phyloP scores from a whole-genome alignment of 2,888 invertebrate species.

The Macrosoma leucophasiata region DNA sequence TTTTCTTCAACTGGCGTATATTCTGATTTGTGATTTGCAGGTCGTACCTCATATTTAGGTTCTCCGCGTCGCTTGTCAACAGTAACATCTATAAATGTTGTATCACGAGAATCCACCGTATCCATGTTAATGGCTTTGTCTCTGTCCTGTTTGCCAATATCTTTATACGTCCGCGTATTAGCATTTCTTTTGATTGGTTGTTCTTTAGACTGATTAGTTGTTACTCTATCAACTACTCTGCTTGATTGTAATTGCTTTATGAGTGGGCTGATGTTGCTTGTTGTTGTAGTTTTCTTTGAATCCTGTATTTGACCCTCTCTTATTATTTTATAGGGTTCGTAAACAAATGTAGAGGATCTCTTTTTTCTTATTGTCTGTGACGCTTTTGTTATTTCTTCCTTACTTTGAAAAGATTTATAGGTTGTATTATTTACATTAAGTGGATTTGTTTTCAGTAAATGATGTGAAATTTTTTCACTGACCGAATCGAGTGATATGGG shows the following conservation, averaged over 20 bases:
- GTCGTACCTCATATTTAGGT: constrained; percentile 58
- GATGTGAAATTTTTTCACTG: too few species aligned
- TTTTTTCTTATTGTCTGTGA: constrained; percentile 36
- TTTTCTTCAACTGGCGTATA: constrained; percentile 53
- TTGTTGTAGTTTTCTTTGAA: constrained; percentile 56
- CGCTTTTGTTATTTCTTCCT: constrained; percentile 34
- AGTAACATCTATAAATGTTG: constrained; percentile 49
- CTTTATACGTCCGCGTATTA: constrained; percentile 43
- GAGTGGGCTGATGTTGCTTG: constrained; percentile 57
- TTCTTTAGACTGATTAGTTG: constrained; percentile 39
- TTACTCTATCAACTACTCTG: constrained; percentile 48
- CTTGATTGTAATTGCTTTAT: constrained; percentile 62
- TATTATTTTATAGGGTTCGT: constrained; percentile 69
- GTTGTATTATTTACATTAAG: constrained; percentile 31
- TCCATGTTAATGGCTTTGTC: constrained; percentile 29
- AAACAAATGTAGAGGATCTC: constrained; percentile 53
- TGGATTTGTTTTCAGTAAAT: too few species aligned
- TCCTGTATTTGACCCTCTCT: constrained; percentile 54
- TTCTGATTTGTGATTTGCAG: constrained; percentile 47
- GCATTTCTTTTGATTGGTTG: constrained; percentile 42
- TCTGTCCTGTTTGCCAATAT: constrained; percentile 56
- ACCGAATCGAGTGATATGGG: too few species aligned
- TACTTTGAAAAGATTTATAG: constrained; percentile 33
- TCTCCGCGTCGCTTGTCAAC: constrained; percentile 54
- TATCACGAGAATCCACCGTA: constrained; percentile 28